Evolutionary conservation across 2,888 invertebrate species (phyloP).

Genomic region (Lepidochrysops patricia): DNA sequence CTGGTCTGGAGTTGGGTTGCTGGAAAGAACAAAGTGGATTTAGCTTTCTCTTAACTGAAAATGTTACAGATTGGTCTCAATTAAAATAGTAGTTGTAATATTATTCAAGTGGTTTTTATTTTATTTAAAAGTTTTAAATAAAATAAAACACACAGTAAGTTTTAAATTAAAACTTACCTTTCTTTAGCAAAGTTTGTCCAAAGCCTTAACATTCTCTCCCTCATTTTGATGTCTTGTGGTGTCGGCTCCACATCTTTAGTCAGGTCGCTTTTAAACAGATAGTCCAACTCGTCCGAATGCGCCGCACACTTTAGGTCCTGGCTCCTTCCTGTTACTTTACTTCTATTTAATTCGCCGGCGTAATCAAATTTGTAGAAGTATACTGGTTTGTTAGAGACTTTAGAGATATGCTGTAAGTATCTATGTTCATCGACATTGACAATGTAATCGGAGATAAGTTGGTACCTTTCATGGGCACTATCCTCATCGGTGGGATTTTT

Average conservation of each 20-base stretch:
- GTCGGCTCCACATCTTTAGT: conserved; percentile 46
- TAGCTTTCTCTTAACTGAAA: not conserved
- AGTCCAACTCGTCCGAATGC: conserved; percentile 56
- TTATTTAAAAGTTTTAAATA: no score
- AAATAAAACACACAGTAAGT: no score
- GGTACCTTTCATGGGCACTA: conserved; percentile 41
- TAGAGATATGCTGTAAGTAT: conserved; percentile 48
- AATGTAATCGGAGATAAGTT: conserved; percentile 44
- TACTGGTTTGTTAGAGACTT: conserved; percentile 49
- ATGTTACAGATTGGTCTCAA: not conserved
- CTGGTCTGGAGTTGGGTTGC: conserved; percentile 63
- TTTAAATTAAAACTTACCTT: conserved; percentile 43
- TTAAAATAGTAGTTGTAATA: no score
- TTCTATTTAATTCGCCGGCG: conserved; percentile 48
- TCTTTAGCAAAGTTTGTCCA: conserved; percentile 68
- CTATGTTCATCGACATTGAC: conserved; percentile 49
- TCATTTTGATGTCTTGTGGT: conserved; percentile 49
- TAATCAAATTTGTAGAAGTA: conserved; percentile 62
- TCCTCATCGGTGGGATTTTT: conserved; percentile 35
- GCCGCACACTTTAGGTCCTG: conserved; percentile 40
- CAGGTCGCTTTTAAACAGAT: conserved; percentile 50
- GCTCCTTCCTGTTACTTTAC: conserved; percentile 30
- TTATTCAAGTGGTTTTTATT: no score
- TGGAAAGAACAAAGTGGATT: conserved; percentile 29
- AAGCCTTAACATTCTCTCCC: conserved; percentile 54